These are phyloP conservation scores for Allobates femoralis DNA, from an alignment of 2,797 vertebrate species.

Conservation along the genomic window DNA sequence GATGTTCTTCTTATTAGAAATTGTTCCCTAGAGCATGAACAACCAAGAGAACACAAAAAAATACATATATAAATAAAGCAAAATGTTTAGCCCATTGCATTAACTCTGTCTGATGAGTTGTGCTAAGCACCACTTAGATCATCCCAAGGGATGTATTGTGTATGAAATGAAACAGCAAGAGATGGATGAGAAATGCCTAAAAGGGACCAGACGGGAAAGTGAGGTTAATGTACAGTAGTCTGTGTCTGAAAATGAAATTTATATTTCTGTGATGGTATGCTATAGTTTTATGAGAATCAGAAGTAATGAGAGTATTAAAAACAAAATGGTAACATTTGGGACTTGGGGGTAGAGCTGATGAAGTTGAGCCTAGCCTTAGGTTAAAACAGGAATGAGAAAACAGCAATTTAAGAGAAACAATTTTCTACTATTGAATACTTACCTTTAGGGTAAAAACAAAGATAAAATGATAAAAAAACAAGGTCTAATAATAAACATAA, in stretches of 20 bases:
- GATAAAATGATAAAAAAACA: constrained; percentile 44
- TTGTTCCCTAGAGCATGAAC: constrained; percentile 34
- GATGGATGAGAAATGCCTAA: constrained; percentile 51
- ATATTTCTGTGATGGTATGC: neutral
- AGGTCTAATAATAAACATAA: constrained; percentile 6
- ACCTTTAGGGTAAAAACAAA: constrained; percentile 50
- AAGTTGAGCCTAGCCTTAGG: constrained; percentile 27
- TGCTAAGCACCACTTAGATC: constrained; percentile 12
- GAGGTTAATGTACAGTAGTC: constrained; percentile 48
- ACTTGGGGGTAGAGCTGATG: constrained; percentile 29
- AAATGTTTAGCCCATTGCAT: constrained; percentile 25
- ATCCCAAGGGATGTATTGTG: constrained; percentile 10
- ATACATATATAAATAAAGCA: constrained; percentile 46
- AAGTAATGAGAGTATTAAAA: constrained; percentile 58
- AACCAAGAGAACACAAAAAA: constrained; percentile 23
- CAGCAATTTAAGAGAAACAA: constrained; percentile 48
- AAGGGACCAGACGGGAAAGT: constrained; percentile 24
- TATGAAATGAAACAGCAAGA: constrained; percentile 28
- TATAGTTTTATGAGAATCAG: constrained; percentile 39
- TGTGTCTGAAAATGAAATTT: constrained; percentile 27
- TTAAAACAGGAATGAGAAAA: constrained; percentile 42
- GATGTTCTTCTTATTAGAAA: constrained; percentile 53
- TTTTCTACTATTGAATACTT: constrained; percentile 43
- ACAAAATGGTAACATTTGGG: constrained; percentile 34
- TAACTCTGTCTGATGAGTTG: constrained; percentile 15